Evolutionary conservation across 2,113 vertebrate species (phyloP), one percentile per base, ranked within the genome.

Genomic region (Oncorhynchus mykiss): DNA sequence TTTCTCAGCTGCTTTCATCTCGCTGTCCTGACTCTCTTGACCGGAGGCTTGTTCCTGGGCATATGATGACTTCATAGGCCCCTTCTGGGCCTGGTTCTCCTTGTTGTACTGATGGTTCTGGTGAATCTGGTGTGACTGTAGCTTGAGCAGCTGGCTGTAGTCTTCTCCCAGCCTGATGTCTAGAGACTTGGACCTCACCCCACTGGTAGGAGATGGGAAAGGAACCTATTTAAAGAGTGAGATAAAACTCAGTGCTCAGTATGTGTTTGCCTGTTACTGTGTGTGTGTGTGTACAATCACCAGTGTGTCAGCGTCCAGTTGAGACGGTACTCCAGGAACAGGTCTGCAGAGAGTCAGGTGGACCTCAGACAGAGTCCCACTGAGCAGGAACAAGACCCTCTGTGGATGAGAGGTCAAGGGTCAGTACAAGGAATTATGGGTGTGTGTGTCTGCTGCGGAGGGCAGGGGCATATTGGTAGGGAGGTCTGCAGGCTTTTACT

Each of bases 351-450:
- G 93, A 5, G 91, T 88, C 39, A 99, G 90, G 1, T 91, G 92
- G 67, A 98, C 95, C 79, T 95, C 93, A 66, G 85, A 86, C 4
- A 94, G 93, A 70, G 94, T 87, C 8, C 94, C 94, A 81, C 94
- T 92, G 13, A 99, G 79, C 62, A 97, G 82, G 54, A 95, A 94
- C 65, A 96, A 91, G 78, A 98, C 95, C 72, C 95, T 95, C 97
- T 98, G 80, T 65, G 72, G 69, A 60, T 29, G 2, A 74, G 64
- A 78, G 79, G 68, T 22, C 70, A 68, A 11, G 34, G 72, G 25
- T 59, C 48, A 66, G 48, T 70, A 64, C 70, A 75, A 65, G 27
- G 74, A 31, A 69, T 49, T 18, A 4, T 66, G 60, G 60, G 4
- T n/a, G 2, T 20, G n/a, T n/a, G 20, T 62, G 59, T 62, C 59